Percentiles rank a stretch among this genome's conserved stretches.
Evolutionary conservation across 2,113 vertebrate genomes (phyloP).

Genomic region (Lepisosteus osseus): DNA sequence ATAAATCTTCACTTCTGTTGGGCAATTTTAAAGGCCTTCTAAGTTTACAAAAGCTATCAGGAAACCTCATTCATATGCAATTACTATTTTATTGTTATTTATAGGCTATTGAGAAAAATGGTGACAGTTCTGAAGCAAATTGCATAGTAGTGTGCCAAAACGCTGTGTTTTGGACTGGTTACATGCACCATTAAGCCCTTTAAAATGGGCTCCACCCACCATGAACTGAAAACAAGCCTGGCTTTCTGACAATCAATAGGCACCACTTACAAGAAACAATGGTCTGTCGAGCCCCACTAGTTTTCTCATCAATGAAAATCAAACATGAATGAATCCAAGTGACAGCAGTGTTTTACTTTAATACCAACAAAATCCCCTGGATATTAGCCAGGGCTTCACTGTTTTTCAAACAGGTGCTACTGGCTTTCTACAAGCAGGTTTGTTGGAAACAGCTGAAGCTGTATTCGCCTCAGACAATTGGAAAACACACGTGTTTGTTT

Average conservation of each 20-base stretch:
- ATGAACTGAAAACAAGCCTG: conserved; percentile 65
- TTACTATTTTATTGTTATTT: conserved; percentile 63
- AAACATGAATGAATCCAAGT: conserved; percentile 63
- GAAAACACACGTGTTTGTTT: conserved; percentile 61
- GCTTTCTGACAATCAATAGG: conserved; percentile 65
- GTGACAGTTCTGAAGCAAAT: conserved; percentile 42
- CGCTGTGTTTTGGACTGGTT: conserved; percentile 54
- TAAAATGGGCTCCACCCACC: conserved; percentile 61
- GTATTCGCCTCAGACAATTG: conserved; percentile 56
- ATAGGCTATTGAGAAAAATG: conserved; percentile 44
- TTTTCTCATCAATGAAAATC: conserved; percentile 69
- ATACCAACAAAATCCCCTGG: conserved; percentile 58
- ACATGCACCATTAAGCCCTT: conserved; percentile 70
- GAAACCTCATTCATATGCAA: conserved; percentile 44
- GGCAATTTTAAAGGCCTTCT: conserved; percentile 41
- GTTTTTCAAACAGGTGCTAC: conserved; percentile 59
- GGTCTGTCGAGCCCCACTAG: conserved; percentile 62
- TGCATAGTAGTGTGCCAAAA: conserved; percentile 46
- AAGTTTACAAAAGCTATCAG: conserved; percentile 39
- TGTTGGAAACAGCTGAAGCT: conserved; percentile 5
- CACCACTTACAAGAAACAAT: conserved; percentile 67
- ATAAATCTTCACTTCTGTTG: conserved; percentile 52
- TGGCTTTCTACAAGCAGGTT: conserved; percentile 39
- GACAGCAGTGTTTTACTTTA: conserved; percentile 64
- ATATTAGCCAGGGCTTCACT: conserved; percentile 49